Conservation (phyloP, 2,113 vertebrate species). For the Oreochromis aureus region DNA sequence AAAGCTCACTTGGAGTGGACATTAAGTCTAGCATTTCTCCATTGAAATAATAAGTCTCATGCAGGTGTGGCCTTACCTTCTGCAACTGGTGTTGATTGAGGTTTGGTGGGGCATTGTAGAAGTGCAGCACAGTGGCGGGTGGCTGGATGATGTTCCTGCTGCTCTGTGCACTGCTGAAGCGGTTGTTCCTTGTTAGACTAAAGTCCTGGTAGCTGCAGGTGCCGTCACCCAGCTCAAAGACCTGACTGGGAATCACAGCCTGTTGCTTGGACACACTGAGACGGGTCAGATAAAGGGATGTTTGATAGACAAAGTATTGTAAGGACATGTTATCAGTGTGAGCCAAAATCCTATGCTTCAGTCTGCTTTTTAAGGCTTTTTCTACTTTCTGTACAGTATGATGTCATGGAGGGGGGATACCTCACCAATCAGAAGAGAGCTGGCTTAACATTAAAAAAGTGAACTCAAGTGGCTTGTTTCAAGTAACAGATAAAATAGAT, state of each 20-base stretch:
- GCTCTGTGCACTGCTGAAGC: constrained; percentile 15
- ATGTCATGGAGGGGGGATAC: background rate
- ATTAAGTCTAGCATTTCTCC: background rate
- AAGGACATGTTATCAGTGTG: background rate
- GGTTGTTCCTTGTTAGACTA: constrained; percentile 45
- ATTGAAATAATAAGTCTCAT: background rate
- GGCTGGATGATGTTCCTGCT: constrained; percentile 48
- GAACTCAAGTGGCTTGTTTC: background rate
- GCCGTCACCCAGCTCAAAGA: constrained; percentile 27
- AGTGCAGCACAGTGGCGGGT: constrained; percentile 30
- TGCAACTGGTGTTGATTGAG: constrained; percentile 35
- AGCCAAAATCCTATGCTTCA: background rate
- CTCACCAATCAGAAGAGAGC: background rate
- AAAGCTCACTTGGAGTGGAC: background rate
- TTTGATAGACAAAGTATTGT: background rate
- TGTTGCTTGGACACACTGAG: constrained; percentile 44
- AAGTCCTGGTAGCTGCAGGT: constrained; percentile 46
- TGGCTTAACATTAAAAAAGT: background rate
- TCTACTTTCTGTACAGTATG: background rate
- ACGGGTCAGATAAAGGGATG: rapidly evolving
- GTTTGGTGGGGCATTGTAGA: constrained; percentile 45
- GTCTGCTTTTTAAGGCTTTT: background rate
- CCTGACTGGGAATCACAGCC: constrained; percentile 41
- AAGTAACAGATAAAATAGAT: background rate
- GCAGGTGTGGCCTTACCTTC: background rate